phyloP scores from a whole-genome alignment of 1,140 invertebrate genomes.

The Dufourea novaeangliae region DNA sequence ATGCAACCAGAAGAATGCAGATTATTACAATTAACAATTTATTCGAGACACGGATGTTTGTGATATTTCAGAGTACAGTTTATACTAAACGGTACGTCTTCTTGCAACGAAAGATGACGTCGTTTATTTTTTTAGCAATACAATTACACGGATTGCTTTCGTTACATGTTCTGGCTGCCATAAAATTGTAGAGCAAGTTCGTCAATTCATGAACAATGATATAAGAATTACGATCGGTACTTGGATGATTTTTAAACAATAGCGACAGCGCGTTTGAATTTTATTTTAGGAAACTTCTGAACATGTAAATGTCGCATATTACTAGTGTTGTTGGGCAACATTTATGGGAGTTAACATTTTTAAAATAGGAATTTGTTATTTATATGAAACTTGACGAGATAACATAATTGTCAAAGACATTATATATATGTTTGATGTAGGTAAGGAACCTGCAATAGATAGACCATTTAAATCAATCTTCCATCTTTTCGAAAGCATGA shows the following conservation, averaged over 20 bases:
- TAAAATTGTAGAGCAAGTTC: constrained; percentile 54
- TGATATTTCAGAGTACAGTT: constrained; percentile 57
- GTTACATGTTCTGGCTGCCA: constrained; percentile 64
- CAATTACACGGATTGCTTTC: constrained; percentile 22
- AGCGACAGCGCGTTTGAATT: constrained; percentile 41
- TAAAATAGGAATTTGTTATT: constrained; percentile 18
- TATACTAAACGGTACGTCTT: constrained; percentile 49
- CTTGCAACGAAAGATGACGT: constrained; percentile 40
- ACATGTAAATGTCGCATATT: constrained; percentile 47
- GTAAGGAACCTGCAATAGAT: background rate
- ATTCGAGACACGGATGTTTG: constrained; percentile 54
- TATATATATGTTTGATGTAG: constrained; percentile 4
- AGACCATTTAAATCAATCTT: constrained; percentile 5
- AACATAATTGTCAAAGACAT: constrained; percentile 10
- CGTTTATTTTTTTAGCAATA: constrained; percentile 51
- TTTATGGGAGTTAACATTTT: constrained; percentile 40
- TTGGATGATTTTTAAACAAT: constrained; percentile 34
- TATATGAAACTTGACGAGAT: constrained; percentile 20
- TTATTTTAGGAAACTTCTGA: constrained; percentile 50
- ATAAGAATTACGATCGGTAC: constrained; percentile 32
- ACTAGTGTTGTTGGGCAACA: constrained; percentile 25
- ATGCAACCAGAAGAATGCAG: constrained; percentile 44
- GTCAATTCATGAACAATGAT: constrained; percentile 56
- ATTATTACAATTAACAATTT: constrained; percentile 42
- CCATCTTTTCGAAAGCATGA: background rate